Conservation (phyloP, 2,113 vertebrate species). For the Myocastor coypus region DNA sequence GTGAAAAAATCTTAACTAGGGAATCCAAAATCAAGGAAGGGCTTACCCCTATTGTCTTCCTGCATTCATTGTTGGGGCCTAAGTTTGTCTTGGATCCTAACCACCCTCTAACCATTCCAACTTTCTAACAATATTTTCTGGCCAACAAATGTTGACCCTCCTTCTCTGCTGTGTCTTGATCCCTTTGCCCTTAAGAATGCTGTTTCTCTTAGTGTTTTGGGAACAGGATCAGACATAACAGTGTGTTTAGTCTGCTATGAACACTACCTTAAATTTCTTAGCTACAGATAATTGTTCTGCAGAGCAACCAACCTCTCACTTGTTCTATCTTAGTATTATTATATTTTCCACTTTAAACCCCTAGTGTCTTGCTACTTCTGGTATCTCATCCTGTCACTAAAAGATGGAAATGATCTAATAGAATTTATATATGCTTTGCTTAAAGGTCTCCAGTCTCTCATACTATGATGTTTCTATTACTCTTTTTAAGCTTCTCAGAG, state of each 20-base stretch:
- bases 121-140: background rate
- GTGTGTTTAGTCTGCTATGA: background rate
- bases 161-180: background rate
- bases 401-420: background rate
- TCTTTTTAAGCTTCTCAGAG: background rate
- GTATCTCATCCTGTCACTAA: background rate
- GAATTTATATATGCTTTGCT: background rate
- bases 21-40: background rate
- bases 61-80: background rate
- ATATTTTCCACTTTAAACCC: background rate
- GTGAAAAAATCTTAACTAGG: background rate
- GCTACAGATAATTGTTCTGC: background rate
- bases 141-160: background rate
- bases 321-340: background rate
- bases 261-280: background rate
- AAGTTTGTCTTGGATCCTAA: background rate
- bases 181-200: background rate
- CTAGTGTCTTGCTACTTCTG: background rate
- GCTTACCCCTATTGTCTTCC: background rate
- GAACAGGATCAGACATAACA: background rate
- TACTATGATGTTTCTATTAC: background rate
- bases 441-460: background rate
- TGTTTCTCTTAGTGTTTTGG: background rate
- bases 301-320: background rate
- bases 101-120: background rate